Conservation (phyloP, 2,797 vertebrate genomes). For the Crypturellus tataupa region DNA sequence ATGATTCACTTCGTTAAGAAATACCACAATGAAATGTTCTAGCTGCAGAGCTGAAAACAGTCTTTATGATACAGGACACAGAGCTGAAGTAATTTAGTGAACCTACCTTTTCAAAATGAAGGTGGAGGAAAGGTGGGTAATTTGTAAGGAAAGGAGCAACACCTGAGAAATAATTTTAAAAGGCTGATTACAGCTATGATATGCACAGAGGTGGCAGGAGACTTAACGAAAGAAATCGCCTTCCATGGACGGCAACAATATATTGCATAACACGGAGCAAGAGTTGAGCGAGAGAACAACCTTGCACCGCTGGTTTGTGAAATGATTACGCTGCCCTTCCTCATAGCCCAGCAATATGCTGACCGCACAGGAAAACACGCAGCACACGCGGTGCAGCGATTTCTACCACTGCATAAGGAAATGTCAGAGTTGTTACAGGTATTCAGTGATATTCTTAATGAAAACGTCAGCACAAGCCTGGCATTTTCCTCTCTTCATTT, state of each 20-base stretch:
- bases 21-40: neutral
- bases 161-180: conserved; percentile 5
- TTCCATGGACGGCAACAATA: neutral
- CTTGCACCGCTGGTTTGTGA: neutral
- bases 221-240: neutral
- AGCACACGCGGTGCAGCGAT: neutral
- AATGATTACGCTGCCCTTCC: conserved; percentile 49
- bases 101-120: neutral
- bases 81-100: neutral
- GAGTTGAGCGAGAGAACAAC: conserved; percentile 45
- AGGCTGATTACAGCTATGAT: neutral
- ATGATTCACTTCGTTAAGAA: neutral
- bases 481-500: conserved; percentile 65
- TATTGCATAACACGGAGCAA: conserved; percentile 12
- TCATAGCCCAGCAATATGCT: conserved; percentile 48
- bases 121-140: neutral
- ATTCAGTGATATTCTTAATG: conserved; percentile 74
- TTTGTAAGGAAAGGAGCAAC: neutral
- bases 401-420: conserved; percentile 52
- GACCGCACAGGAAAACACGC: conserved; percentile 57
- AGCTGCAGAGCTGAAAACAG: neutral
- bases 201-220: neutral
- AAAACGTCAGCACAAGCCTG: conserved; percentile 67
- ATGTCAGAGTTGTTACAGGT: conserved; percentile 68
- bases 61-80: neutral